A percentile compares a stretch with the other conserved stretches of the same genome.
Evolutionary conservation across 1,140 invertebrate genomes (phyloP).

Genomic region (Leptoteleia sp.): DNA sequence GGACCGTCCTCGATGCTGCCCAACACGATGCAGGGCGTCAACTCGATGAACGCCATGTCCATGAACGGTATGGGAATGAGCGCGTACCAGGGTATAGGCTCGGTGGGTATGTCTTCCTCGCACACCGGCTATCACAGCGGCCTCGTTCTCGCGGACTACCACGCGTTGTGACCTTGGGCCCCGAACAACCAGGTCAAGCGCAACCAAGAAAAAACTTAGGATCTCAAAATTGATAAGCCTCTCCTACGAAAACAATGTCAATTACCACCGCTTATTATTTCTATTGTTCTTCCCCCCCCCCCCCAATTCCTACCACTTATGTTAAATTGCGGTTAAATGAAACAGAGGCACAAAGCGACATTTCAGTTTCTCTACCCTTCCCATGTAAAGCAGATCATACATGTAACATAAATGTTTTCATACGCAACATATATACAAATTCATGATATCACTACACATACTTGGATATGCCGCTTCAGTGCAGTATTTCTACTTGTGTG

Average conservation of each 20-base stretch:
- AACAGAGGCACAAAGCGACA: too few species aligned
- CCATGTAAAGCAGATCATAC: too few species aligned
- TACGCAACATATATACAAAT: too few species aligned
- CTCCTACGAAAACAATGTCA: constrained; percentile 32
- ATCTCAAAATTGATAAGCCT: constrained; percentile 52
- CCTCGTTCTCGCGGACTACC: constrained; percentile 79
- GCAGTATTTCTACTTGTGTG: too few species aligned
- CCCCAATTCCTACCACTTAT: too few species aligned
- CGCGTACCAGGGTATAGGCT: constrained; percentile 76
- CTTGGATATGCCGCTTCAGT: too few species aligned
- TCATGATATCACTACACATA: too few species aligned
- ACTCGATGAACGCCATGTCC: constrained; percentile 80
- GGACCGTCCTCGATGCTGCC: constrained; percentile 78
- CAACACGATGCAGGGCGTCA: constrained; percentile 78
- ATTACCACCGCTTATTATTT: too few species aligned
- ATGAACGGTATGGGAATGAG: constrained; percentile 81
- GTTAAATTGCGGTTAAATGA: too few species aligned
- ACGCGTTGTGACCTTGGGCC: constrained; percentile 81
- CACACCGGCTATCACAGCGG: constrained; percentile 79
- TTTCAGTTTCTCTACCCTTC: too few species aligned
- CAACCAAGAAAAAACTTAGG: constrained; percentile 78
- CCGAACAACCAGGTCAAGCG: constrained; percentile 75
- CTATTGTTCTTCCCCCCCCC: too few species aligned
- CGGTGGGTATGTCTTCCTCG: constrained; percentile 78
- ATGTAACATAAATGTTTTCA: too few species aligned